Conservation (phyloP, 2,888 invertebrate genomes). For the Oscheius sp. region DNA sequence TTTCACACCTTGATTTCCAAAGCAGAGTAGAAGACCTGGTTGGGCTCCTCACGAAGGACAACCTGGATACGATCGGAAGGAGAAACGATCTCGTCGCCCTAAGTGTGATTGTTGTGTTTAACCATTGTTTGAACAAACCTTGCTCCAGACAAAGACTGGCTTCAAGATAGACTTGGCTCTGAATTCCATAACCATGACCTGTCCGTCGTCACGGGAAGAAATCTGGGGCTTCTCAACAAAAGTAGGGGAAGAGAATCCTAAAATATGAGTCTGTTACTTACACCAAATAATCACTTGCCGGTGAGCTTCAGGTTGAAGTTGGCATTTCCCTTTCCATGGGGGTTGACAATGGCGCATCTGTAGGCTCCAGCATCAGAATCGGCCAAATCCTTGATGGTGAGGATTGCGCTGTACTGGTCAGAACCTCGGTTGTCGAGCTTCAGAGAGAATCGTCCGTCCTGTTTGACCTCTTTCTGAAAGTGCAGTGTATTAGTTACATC, state of each 20-base stretch:
- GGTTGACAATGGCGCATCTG: slow-evolving; percentile 74
- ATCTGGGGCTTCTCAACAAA: slow-evolving; percentile 98
- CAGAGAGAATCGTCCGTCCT: slow-evolving; percentile 67
- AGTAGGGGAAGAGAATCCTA: slow-evolving; percentile 80
- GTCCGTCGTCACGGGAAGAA: slow-evolving; percentile 96
- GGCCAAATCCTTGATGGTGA: slow-evolving; percentile 73
- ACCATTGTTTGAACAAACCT: slow-evolving; percentile 73
- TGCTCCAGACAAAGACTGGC: slow-evolving; percentile 93
- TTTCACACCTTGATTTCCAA: slow-evolving; percentile 69
- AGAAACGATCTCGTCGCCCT: slow-evolving; percentile 81
- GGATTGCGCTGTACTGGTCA: slow-evolving; percentile 72
- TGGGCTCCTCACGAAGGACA: slow-evolving; percentile 65
- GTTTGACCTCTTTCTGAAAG: slow-evolving; percentile 68
- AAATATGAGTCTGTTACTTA: background rate
- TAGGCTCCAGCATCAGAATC: slow-evolving; percentile 73
- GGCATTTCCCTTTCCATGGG: slow-evolving; percentile 74
- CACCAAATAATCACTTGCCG: slow-evolving; percentile 44
- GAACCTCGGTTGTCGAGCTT: slow-evolving; percentile 69
- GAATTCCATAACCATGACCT: slow-evolving; percentile 96
- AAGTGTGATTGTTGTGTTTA: background rate
- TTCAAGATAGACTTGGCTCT: slow-evolving; percentile 90
- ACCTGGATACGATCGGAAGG: slow-evolving; percentile 73
- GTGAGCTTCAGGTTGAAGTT: slow-evolving; percentile 74
- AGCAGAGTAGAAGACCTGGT: slow-evolving; percentile 70
- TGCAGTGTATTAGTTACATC: background rate